Evolutionary conservation across 2,113 vertebrate species (phyloP), one percentile per base, ranked within the genome.

Genomic region (Bos javanicus): DNA sequence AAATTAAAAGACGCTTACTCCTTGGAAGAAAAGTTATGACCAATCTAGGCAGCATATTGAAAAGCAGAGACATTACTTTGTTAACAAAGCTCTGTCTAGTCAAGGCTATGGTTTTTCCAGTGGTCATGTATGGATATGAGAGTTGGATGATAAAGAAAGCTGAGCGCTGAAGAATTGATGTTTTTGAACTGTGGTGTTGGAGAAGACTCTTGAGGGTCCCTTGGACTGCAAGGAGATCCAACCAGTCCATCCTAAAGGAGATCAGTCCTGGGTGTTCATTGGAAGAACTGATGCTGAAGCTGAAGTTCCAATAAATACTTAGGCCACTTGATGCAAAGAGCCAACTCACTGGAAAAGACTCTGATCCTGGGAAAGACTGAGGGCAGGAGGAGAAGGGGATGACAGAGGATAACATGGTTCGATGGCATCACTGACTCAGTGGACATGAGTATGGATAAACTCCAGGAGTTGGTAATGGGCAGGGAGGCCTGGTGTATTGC

Each of bases 121-220:
- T n/a, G 19, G 8, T 67, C 33, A n/a, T n/a, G 33, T n/a, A n/a
- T n/a, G 33, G 33, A 67, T 67, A 8, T 67, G 3, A n/a, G 16
- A n/a, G 16, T 19, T 5, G 16, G 33, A 67, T 7, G n/a, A 16
- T 67, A 67, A n/a, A 10, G 62, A 67, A 67, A 17, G 16, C 33
- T 67, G 62, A 67, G 33, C 0, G 0, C 62, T 0, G 1, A 67
- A 67, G 33, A 67, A 67, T n/a, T 67, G 16, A 67, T 67, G 62
- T 2, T 67, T n/a, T 67, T 67, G 8, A 67, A 10, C 1, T n/a
- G 8, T 9, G 33, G 62, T 67, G 33, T 19, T n/a, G 33, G 33
- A 67, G 33, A 67, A 67, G 64, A 36, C 33, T 67, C 64, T 67
- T 36, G 64, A 36, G 64, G 21, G 64, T n/a, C 16, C 8, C 33